phyloP scores from a whole-genome alignment of 2,797 vertebrate genomes.

The Gambelia wislizenii region DNA sequence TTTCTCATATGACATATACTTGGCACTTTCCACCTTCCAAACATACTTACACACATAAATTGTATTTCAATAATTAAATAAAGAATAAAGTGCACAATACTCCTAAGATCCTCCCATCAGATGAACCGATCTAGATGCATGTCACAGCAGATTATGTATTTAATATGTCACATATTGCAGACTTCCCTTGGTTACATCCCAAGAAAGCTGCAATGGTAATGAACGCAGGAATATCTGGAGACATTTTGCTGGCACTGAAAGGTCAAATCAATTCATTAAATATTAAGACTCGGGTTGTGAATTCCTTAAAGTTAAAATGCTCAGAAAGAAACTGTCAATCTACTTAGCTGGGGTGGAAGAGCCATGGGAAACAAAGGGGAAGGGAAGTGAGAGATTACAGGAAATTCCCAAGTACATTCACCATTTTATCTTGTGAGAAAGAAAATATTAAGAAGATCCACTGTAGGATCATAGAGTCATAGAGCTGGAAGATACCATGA shows the following conservation, averaged over 20 bases:
- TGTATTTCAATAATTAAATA: conserved; percentile 64
- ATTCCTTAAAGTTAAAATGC: background rate
- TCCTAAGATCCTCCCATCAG: conserved; percentile 64
- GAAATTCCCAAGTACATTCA: rapidly evolving
- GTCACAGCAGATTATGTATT: conserved; percentile 71
- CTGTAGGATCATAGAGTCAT: too few species aligned
- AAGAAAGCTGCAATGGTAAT: conserved; percentile 66
- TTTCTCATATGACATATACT: background rate
- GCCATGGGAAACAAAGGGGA: rapidly evolving
- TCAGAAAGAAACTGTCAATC: conserved; percentile 15
- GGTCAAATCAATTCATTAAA: conserved; percentile 59
- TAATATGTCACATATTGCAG: conserved; percentile 66
- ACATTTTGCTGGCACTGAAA: conserved; percentile 57
- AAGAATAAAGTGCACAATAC: conserved; percentile 62
- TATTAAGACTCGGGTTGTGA: conserved; percentile 30
- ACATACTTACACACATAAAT: background rate
- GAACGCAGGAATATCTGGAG: conserved; percentile 71
- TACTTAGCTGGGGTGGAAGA: background rate
- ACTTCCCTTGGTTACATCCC: conserved; percentile 65
- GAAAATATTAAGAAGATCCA: background rate
- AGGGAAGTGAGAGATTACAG: background rate
- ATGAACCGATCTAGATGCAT: conserved; percentile 51
- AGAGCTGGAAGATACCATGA: too few species aligned
- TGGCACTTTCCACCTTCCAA: conserved; percentile 19
- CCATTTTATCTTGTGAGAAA: background rate